Percentiles rank a stretch among this genome's conserved stretches.
These are phyloP conservation scores for Pristionchus maxplancki DNA, from an alignment of 2,888 invertebrate species.

Conservation along the genomic window DNA sequence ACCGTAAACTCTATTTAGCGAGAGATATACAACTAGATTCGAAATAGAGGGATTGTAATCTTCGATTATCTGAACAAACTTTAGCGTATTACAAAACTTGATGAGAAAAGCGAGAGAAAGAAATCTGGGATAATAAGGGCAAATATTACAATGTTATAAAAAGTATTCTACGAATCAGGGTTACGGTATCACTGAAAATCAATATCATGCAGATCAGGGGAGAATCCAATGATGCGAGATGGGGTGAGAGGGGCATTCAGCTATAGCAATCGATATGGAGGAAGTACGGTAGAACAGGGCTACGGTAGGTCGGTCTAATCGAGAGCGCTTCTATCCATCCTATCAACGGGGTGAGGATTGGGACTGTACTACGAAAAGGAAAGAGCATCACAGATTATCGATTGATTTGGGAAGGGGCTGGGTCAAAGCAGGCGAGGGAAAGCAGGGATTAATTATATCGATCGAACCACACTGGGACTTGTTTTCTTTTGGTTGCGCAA, in stretches of 20 bases:
- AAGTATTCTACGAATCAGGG: not conserved
- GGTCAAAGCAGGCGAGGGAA: not conserved
- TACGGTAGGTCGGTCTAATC: constrained; percentile 18
- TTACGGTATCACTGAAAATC: constrained; percentile 37
- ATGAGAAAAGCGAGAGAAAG: constrained; percentile 15
- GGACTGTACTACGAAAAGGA: not conserved
- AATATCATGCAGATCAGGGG: constrained; percentile 42
- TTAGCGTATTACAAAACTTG: not conserved
- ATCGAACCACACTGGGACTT: constrained; percentile 38
- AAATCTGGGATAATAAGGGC: constrained; percentile 29
- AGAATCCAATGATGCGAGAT: not conserved
- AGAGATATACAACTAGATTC: not conserved
- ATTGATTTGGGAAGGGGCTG: not conserved
- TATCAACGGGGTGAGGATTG: not conserved
- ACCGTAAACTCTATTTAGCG: constrained; percentile 16
- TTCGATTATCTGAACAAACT: constrained; percentile 32
- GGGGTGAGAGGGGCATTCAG: not conserved
- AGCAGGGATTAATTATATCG: constrained; percentile 5
- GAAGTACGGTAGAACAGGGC: constrained; percentile 18
- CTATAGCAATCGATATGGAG: constrained; percentile 39
- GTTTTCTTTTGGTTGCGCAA: constrained; percentile 28
- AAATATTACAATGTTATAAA: constrained; percentile 5
- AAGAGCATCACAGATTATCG: constrained; percentile 41
- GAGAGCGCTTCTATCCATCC: constrained; percentile 9
- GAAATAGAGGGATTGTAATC: not conserved